Base-by-base conservation (phyloP, 2,113 vertebrate genomes). In the Sinocyclocheilus maitianheensis region DNA sequence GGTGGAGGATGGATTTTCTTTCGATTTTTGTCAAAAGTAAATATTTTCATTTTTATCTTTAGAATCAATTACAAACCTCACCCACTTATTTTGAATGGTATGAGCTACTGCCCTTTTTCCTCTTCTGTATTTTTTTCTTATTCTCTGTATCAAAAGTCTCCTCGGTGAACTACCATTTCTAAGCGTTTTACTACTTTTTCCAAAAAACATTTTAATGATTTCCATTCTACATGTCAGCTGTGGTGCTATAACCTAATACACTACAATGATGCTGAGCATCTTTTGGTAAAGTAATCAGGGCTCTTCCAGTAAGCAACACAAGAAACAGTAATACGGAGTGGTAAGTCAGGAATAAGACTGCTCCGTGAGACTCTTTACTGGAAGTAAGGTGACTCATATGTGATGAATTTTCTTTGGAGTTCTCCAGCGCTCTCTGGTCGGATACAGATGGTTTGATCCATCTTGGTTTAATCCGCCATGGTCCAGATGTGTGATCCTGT, bases 221-320 rank as follows among this genome's bases (percentile, higher is more conserved):
- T 53, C 24, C 46, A 26, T 75, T 11, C 43, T 43, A 43, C 43
- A 75, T 53, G 75, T 77, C 75, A 71, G 3, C 48, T 77, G 14
- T 13, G 51, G 7, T 13, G 51, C 40, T 48, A 43, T 72, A 75
- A 24, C 72, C 48, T 75, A n/a, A 3, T 48, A 20, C 13, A 18
- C 75, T 30, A 16, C 20, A 51, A 86, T 48, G 48, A 60, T 24
- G 71, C 26, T 40, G 43, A 78, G 60, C 43, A 40, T 67, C 20
- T 83, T 88, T 81, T 77, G 84, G 84, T 53, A 83, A 88, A 81
- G 43, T 65, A 85, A 63, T 74, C 74, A 86, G 58, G 76, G 80
- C 51, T 83, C 79, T 83, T 83, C 84, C 84, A 34, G 72, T 80
- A 83, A 86, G 65, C 51, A 71, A 69, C 12, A n/a, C 11, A 37